Percentiles rank a stretch among this genome's conserved stretches.
These are phyloP conservation scores for Centrocercus urophasianus DNA, from an alignment of 2,113 vertebrate genomes.

Conservation along the genomic window DNA sequence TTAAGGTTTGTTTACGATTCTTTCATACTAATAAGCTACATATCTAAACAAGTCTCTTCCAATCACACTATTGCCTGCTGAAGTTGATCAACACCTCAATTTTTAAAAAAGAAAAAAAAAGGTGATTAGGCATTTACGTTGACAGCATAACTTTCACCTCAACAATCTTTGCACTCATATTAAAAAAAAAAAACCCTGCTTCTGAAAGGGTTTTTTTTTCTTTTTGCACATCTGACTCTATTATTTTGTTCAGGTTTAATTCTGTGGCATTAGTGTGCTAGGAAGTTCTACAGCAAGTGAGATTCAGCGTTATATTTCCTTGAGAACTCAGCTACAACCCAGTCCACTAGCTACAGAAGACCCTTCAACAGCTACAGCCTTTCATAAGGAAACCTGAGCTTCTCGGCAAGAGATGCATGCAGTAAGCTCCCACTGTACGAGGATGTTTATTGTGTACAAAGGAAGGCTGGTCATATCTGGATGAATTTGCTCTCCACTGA, in stretches of 20 bases:
- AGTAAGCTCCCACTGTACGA: fast-evolving
- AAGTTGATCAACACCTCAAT: not conserved
- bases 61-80: not conserved
- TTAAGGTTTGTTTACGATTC: not conserved
- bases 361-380: fast-evolving
- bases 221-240: not conserved
- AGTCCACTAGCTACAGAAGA: not conserved
- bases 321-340: not conserved
- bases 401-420: not conserved
- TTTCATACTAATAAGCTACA: not conserved
- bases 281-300: not conserved
- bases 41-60: not conserved
- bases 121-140: not conserved
- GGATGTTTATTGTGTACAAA: not conserved
- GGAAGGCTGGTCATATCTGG: not conserved
- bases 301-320: fast-evolving
- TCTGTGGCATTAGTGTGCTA: not conserved
- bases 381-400: not conserved
- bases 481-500: not conserved
- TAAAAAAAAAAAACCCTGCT: not conserved
- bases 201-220: not conserved
- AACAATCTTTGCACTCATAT: not conserved
- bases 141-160: not conserved
- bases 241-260: not conserved
- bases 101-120: not conserved